A percentile compares a stretch with the other conserved stretches of the same genome.
These are phyloP conservation scores for Drosophila austrosaltans DNA, from an alignment of 2,888 invertebrate genomes.

Conservation along the genomic window DNA sequence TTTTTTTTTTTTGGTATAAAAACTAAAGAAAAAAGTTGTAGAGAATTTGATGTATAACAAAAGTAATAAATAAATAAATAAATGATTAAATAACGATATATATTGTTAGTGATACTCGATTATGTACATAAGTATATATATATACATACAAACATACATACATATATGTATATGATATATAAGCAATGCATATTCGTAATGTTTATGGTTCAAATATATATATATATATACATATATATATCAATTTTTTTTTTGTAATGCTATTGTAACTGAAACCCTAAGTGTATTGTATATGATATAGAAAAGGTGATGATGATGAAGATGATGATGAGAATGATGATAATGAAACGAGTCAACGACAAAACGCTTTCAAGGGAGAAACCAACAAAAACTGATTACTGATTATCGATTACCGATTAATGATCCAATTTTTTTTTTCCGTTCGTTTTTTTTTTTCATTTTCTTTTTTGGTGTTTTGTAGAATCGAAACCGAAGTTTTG, in stretches of 20 bases:
- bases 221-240: conserved; percentile 41
- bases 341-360: conserved; percentile 57
- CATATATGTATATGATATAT: conserved; percentile 21
- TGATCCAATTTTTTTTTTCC: conserved; percentile 10
- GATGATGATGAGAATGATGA: conserved; percentile 15
- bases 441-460: not conserved
- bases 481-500: conserved; percentile 33
- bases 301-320: conserved; percentile 28
- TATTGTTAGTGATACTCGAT: conserved; percentile 75
- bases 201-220: conserved; percentile 23
- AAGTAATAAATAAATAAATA: conserved; percentile 42
- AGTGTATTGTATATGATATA: conserved; percentile 55
- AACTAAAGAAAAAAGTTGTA: conserved; percentile 46
- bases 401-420: conserved; percentile 30
- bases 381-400: conserved; percentile 38
- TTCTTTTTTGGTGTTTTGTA: conserved; percentile 13
- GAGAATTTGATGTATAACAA: conserved; percentile 57
- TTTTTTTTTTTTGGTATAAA: no score
- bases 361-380: conserved; percentile 52
- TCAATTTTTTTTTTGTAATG: conserved; percentile 49
- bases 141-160: not conserved
- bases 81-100: conserved; percentile 64
- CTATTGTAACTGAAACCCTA: conserved; percentile 35
- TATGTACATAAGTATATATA: conserved; percentile 62
- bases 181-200: conserved; percentile 55